Percentiles rank a stretch among this genome's conserved stretches.
These are phyloP conservation scores for Andrena trimmerana DNA, from an alignment of 2,888 invertebrate species.

Conservation along the genomic window DNA sequence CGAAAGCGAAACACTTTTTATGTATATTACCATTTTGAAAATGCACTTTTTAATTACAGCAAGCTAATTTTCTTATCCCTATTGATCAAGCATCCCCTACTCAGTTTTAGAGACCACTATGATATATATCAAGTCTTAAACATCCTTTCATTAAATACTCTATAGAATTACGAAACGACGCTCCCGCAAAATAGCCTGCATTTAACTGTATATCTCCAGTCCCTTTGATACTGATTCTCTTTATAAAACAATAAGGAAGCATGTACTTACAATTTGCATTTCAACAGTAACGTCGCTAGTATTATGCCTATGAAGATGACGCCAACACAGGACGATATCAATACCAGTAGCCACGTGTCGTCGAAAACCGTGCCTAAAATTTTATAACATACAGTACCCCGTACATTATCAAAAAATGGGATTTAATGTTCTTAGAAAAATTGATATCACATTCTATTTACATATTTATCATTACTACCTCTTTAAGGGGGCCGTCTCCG, in stretches of 20 bases:
- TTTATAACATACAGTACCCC: constrained; percentile 57
- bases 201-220: too few species aligned
- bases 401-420: not conserved
- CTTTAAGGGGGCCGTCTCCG: too few species aligned
- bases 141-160: too few species aligned
- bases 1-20: too few species aligned
- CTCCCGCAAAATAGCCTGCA: not conserved
- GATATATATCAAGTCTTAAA: too few species aligned
- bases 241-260: not conserved
- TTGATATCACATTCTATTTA: not conserved
- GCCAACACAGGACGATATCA: constrained; percentile 92
- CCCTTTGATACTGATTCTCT: not conserved
- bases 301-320: constrained; percentile 92
- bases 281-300: constrained; percentile 91
- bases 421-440: not conserved
- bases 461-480: too few species aligned
- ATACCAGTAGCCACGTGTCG: constrained; percentile 93
- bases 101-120: too few species aligned
- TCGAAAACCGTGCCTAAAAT: constrained; percentile 87
- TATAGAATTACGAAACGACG: not conserved
- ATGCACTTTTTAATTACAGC: too few species aligned
- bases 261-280: constrained; percentile 92
- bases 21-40: too few species aligned
- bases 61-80: too few species aligned
- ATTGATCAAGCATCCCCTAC: too few species aligned